Base-by-base conservation (phyloP, 2,113 vertebrate genomes). In the Rhipidura dahli region DNA sequence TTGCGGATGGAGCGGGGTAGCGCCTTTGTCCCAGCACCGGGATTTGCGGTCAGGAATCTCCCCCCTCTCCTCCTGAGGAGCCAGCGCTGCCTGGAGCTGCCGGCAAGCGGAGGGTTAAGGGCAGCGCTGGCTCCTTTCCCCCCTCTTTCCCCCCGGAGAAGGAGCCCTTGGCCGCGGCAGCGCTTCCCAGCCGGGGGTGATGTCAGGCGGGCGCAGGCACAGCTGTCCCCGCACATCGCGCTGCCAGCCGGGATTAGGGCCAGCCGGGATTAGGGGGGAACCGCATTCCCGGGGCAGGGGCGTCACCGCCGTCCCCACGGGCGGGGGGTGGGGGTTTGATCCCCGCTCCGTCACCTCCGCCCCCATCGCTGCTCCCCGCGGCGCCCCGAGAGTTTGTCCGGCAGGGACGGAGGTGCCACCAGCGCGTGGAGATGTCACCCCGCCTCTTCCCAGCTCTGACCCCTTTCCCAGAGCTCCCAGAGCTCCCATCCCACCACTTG, bases 181-280 rank as follows among this genome's bases (percentile, higher is more conserved):
- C 2, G 35, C 70, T 89, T 84, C 96, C 63, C 90, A 68, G 94
- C 66, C 47, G 54, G 87, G 73, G 89, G 49, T 78, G 91, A 84
- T 89, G 93, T 84, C 83, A 90, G 96, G 56, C 49, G 86, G 85
- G 77, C 17, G 50, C 77, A 69, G 39, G 82, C 92, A 59, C 97
- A 98, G 98, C 98, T 98, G 98, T 96, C 97, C 96, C 93, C 95
- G 96, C 89, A 6, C 90, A 19, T 97, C 96, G 77, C 14, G 24
- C 87, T 81, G 71, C 93, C 90, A 37, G 80, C 84, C 92, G 20
- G 92, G 97, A 95, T 98, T 95, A 92, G 60, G 77, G 61, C 33
- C 75, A 13, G 75, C 5, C 30, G 90, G 91, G 72, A 28, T 5
- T 22, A 2, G 56, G 15, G n/a, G 56, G 76, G 40, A 51, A 51